phyloP scores from a whole-genome alignment of 2,888 invertebrate species.

The Cheilosia impressa region DNA sequence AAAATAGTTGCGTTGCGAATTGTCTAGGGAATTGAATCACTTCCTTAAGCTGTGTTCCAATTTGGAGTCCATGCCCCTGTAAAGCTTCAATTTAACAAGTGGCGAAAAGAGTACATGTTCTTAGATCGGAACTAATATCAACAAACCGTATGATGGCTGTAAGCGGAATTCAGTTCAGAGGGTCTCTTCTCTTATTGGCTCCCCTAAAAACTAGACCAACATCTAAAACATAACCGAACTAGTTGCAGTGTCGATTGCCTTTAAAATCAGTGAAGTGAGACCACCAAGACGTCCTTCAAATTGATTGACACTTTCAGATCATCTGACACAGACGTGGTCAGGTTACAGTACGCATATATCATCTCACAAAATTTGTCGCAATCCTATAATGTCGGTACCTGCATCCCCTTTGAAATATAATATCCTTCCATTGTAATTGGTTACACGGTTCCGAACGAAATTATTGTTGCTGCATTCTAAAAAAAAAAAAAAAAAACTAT shows the following conservation, averaged over 20 bases:
- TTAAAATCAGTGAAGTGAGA: slow-evolving; percentile 39
- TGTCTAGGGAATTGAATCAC: too few species aligned
- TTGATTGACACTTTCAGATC: slow-evolving; percentile 66
- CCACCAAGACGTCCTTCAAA: slow-evolving; percentile 61
- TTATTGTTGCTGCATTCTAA: background rate
- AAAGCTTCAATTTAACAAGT: too few species aligned
- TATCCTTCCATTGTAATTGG: slow-evolving; percentile 38
- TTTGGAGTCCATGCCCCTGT: too few species aligned
- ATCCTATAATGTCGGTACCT: background rate
- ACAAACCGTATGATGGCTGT: too few species aligned
- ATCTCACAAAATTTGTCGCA: background rate
- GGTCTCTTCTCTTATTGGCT: too few species aligned
- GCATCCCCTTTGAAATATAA: slow-evolving; percentile 21
- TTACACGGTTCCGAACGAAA: slow-evolving; percentile 13
- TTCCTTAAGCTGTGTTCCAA: too few species aligned
- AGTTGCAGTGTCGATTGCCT: slow-evolving; percentile 39
- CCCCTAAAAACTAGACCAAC: too few species aligned
- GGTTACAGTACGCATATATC: slow-evolving; percentile 13
- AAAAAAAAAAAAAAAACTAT: slow-evolving; percentile 47
- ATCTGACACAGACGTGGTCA: slow-evolving; percentile 40
- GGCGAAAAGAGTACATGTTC: too few species aligned
- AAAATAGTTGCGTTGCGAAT: too few species aligned
- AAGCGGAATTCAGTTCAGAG: too few species aligned
- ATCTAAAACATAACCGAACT: background rate
- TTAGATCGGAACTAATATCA: too few species aligned